A percentile compares a stretch with the other conserved stretches of the same genome.
phyloP scores from a whole-genome alignment of 2,888 invertebrate genomes.

The Chymomyza fuscimana region DNA sequence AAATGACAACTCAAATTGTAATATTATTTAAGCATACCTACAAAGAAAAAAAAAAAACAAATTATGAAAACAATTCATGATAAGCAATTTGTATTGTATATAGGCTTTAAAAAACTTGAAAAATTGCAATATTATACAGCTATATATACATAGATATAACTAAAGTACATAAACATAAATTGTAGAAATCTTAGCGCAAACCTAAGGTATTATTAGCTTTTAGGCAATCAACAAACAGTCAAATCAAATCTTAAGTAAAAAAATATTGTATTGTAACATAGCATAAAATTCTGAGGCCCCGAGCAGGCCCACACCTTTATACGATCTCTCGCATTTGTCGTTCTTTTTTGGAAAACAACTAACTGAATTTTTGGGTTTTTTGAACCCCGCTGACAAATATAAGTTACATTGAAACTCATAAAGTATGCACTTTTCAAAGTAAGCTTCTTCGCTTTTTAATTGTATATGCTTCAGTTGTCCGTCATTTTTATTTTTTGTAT shows the following conservation, averaged over 20 bases:
- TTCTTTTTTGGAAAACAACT: conserved; percentile 24
- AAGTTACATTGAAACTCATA: conserved; percentile 12
- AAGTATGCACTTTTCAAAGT: neutral
- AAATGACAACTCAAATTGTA: conserved; percentile 77
- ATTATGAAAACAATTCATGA: conserved; percentile 47
- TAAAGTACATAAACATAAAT: conserved; percentile 13
- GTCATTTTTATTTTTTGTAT: neutral
- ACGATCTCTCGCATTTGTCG: conserved; percentile 61
- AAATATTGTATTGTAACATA: conserved; percentile 51
- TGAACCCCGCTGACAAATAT: conserved; percentile 22
- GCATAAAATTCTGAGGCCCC: conserved; percentile 21
- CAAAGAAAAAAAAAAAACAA: neutral
- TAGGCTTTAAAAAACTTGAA: conserved; percentile 34
- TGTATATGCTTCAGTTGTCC: neutral
- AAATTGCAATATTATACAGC: conserved; percentile 69
- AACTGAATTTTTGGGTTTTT: conserved; percentile 33
- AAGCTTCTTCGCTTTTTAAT: neutral
- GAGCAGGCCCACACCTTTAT: conserved; percentile 36
- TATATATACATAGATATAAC: conserved; percentile 44
- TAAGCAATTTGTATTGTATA: conserved; percentile 66
- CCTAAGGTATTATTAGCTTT: conserved; percentile 76
- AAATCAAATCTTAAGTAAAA: conserved; percentile 60
- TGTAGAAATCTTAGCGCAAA: conserved; percentile 68
- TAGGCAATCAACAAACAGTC: conserved; percentile 67
- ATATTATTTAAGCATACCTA: conserved; percentile 43